Conservation (phyloP, 2,113 vertebrate species). For the Chinchilla lanigera region DNA sequence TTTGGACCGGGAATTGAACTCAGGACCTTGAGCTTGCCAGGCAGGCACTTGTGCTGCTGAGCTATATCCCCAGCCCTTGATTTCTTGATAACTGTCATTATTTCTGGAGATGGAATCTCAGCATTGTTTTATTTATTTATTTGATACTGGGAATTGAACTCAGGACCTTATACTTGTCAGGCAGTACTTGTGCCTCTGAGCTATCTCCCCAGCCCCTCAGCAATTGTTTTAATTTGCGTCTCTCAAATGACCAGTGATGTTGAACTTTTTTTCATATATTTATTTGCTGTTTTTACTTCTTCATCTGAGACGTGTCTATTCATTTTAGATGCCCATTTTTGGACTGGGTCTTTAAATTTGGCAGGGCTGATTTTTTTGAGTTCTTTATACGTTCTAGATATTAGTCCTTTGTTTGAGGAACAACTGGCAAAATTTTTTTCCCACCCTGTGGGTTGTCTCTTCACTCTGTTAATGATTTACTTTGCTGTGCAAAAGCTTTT, state of each 20-base stretch:
- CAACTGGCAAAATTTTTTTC: background rate
- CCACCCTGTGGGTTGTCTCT: background rate
- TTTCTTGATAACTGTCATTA: no score
- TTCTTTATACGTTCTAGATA: background rate
- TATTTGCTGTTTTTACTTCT: background rate
- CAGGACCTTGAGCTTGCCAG: no score
- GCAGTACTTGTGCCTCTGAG: no score
- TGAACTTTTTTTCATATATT: background rate
- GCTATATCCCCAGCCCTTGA: no score
- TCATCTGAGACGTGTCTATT: background rate
- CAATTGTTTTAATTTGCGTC: background rate
- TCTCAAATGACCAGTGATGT: background rate
- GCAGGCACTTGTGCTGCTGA: no score
- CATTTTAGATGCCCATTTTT: background rate
- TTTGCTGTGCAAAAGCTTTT: background rate
- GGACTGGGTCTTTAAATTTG: background rate
- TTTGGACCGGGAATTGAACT: no score
- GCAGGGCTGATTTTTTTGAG: background rate
- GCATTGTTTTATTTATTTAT: no score
- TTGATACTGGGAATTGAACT: no score
- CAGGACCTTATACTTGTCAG: no score
- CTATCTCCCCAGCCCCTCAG: no score
- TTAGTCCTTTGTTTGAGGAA: background rate
- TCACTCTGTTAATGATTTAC: background rate
- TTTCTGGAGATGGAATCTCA: no score